Base-by-base conservation (phyloP, 2,113 vertebrate genomes). In the Oplegnathus fasciatus region DNA sequence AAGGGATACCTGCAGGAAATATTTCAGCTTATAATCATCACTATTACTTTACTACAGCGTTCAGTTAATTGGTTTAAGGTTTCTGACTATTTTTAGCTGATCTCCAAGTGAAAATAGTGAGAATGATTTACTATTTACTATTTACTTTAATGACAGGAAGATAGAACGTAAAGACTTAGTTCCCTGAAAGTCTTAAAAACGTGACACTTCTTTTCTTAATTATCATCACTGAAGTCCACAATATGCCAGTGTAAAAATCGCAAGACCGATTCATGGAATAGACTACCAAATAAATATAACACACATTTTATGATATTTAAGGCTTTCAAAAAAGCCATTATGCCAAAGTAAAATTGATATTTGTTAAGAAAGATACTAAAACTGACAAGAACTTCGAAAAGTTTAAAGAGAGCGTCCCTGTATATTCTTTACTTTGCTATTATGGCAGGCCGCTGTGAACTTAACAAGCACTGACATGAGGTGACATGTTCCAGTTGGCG, bases 401-500 rank as follows among this genome's bases (percentile, higher is more conserved):
- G 28, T 60, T 69, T 52, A 18, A 50, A 75, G 26, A 66, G 55
- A 37, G 6, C 34, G 34, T 37, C 30, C 4, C 20, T 24, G 18
- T 24, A 1, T 8, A 26, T 28, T 44, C 57, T 68, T 69, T 13
- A 28, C 57, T 66, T 37, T 69, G 34, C 60, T n/a, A 4, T 78
- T 30, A 67, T 32, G 17, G 40, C 48, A 42, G 62, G 65, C 44
- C 24, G 11, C 26, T 4, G 42, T 78, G 83, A 85, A 13, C 52
- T 8, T 86, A 82, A 91, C 46, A 44, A 69, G 24, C 15, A 1
- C 65, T 48, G 91, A 84, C 86, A 20, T 28, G 40, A 76, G 84
- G 64, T 83, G 79, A 88, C 86, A 76, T 72, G 86, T 86, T 90
- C 84, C 86, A 81, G 88, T 90, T 93, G 88, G 78, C 83, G 17